Evolutionary conservation across 2,113 vertebrate genomes (phyloP).

Genomic region (Dicentrarchus labrax): DNA sequence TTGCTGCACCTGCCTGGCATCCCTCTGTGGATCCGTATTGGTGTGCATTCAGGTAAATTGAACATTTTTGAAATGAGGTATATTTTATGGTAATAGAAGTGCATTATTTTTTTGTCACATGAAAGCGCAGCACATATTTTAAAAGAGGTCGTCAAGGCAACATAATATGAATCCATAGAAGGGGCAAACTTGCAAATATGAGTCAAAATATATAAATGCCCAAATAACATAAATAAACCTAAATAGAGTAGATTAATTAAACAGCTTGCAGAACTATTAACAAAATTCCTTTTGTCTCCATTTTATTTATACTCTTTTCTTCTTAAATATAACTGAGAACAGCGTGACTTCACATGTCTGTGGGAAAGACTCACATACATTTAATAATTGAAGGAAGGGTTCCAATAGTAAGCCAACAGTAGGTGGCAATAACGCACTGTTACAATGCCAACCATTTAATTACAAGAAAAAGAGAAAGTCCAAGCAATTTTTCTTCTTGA

Average conservation of each 20-base stretch:
- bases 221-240: neutral
- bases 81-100: neutral
- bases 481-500: neutral
- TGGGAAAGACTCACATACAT: neutral
- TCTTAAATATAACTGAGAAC: too few relatives aligned
- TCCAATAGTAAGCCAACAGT: neutral
- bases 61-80: too few relatives aligned
- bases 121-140: neutral
- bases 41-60: slow-evolving; percentile 93
- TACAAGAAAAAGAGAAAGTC: neutral
- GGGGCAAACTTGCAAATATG: too few relatives aligned
- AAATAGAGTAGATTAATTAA: neutral
- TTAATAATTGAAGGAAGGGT: neutral
- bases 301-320: too few relatives aligned
- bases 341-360: neutral
- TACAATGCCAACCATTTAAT: neutral
- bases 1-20: slow-evolving; percentile 94
- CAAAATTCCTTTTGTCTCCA: neutral
- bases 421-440: neutral
- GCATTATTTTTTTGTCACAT: neutral
- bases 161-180: neutral
- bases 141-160: neutral
- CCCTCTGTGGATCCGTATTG: slow-evolving; percentile 98
- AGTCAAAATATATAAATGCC: too few relatives aligned
- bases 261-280: neutral